Evolutionary conservation across 2,888 invertebrate species (phyloP), one percentile per base, ranked within the genome.

Genomic region (Dolomedes plantarius): DNA sequence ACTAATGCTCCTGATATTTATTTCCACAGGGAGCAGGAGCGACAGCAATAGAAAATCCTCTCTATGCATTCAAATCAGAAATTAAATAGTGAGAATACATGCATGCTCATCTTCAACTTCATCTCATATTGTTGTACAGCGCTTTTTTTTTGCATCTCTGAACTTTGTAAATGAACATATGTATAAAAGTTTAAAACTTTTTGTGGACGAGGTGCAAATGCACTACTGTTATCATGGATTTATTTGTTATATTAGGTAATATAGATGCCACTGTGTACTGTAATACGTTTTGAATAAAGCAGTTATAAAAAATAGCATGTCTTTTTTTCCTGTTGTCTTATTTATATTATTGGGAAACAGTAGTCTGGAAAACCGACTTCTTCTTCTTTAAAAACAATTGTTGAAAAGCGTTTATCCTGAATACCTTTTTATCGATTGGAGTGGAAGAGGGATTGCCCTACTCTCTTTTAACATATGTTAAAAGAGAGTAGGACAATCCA

Each of bases 31-130:
- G 72, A 65, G 65, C 76, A 23, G 83, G 72, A 7, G 65, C 72
- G 1, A 83, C 83, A 9, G 83, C 71, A 28, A 83, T 83, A 23
- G 83, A 83, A 83, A 83, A 83, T 65, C 83, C 83, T 16, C 28
- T 83, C 0, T 83, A 83, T 16, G 64, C 76, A 19, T 83, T 83
- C 77, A 76, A 83, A 36, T 83, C 83, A 9, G 83, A 83, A 16
- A 72, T 83, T 19, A 83, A 83, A 36, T 82, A 16, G 16, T 16
- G 9, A 46, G 11, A 1, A 46, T n/a, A 46, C n/a, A n/a, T n/a
- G 46, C 16, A 16, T 46, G 41, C 41, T 46, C 41, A 46, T 46
- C 46, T 46, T 46, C 16, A 16, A 46, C 41, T 13, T 23, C 56
- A 23, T 56, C 5, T 56, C 56, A 23, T 23, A 56, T 23, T 11